Evolutionary conservation across 2,888 invertebrate species (phyloP), one percentile per base, ranked within the genome.

Genomic region (Homarus gammarus): DNA sequence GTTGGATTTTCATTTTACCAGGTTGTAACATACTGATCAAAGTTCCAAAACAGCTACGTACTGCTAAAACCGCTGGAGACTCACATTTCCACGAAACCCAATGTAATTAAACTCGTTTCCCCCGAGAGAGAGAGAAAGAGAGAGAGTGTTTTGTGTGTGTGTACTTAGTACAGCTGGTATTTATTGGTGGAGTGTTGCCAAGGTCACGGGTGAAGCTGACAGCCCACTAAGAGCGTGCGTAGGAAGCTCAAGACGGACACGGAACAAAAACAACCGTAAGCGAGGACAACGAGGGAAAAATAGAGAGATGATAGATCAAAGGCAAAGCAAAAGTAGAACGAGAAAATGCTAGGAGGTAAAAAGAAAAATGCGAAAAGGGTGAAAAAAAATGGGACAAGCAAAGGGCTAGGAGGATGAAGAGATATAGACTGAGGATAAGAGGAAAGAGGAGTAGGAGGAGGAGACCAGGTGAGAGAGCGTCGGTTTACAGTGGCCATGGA

Each of bases 61-160:
- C 56, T 18, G 56, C 3, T 56, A 56, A 56, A 15, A 56, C 56
- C 18, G 6, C 56, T 56, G 15, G 56, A 56, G 56, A 18, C 56
- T 56, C 18, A 18, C 8, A 56, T 18, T 56, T 56, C 56, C 56
- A 56, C 56, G 3, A 56, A 18, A 56, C 18, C 56, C 56, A 56
- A 56, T 56, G 56, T 56, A 56, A 56, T 56, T 56, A 56, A 56
- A 56, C 56, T 56, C 56, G 56, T 56, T 56, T 56, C 12, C 22
- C 56, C 56, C 56, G 15, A 18, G 56, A 56, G 56, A 56, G 18
- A 22, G 56, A 56, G 56, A 15, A n/a, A n/a, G n/a, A n/a, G n/a
- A n/a, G n/a, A n/a, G n/a, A n/a, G n/a, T n/a, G n/a, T n/a, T n/a
- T n/a, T n/a, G n/a, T n/a, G n/a, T n/a, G n/a, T n/a, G n/a, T n/a